Evolutionary conservation across 2,797 vertebrate genomes (phyloP).

Genomic region (Holocentrus rufus): DNA sequence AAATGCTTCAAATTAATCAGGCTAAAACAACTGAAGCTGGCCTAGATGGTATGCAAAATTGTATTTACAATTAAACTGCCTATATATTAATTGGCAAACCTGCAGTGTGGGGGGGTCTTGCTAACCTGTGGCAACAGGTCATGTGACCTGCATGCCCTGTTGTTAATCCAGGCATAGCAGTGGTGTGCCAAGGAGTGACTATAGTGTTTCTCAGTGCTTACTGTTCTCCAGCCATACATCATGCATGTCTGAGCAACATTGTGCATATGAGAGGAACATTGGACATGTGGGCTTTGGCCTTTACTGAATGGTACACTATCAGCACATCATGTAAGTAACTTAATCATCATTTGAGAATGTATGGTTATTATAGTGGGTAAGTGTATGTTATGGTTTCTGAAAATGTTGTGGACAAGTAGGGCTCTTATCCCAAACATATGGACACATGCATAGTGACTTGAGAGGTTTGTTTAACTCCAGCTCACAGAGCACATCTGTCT

Average conservation of each 20-base stretch:
- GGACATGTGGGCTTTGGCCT: too few relatives aligned
- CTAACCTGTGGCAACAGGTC: constrained; percentile 22
- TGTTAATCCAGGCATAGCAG: constrained; percentile 46
- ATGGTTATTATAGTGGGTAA: not conserved
- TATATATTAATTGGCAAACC: not conserved
- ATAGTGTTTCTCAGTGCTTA: not conserved
- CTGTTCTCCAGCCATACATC: constrained; percentile 28
- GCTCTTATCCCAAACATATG: not conserved
- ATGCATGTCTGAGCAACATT: constrained; percentile 15
- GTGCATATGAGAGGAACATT: too few relatives aligned
- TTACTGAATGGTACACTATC: too few relatives aligned
- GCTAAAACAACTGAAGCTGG: too few relatives aligned
- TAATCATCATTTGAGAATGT: not conserved
- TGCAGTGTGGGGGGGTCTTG: not conserved
- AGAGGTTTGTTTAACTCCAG: constrained; percentile 8
- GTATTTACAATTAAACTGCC: not conserved
- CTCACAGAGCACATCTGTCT: constrained; percentile 12
- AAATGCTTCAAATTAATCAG: too few relatives aligned
- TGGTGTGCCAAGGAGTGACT: not conserved
- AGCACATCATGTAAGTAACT: too few relatives aligned
- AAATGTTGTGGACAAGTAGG: not conserved
- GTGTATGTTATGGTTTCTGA: not conserved
- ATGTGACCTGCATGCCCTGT: constrained; percentile 52
- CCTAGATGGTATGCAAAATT: too few relatives aligned
- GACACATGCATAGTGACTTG: not conserved